Percentiles rank a stretch among this genome's conserved stretches.
Evolutionary conservation across 1,140 invertebrate genomes (phyloP).

Genomic region (Rhyzopertha dominica): DNA sequence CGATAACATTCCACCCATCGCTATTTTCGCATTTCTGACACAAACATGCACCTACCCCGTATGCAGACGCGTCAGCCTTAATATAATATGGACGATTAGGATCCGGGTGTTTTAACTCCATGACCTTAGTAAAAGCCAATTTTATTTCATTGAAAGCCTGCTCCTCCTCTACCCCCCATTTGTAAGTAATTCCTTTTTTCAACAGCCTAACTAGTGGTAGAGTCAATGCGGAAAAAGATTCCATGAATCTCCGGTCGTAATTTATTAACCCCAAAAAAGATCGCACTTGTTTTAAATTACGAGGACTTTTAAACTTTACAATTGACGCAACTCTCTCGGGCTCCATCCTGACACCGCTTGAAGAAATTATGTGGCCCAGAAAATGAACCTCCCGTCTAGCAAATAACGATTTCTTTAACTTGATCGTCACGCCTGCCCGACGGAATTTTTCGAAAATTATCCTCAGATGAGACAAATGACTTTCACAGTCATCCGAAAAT

Average conservation of each 20-base stretch:
- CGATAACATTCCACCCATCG: too few species aligned
- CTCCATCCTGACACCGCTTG: neutral
- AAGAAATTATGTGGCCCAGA: neutral
- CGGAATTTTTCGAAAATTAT: slow-evolving; percentile 9
- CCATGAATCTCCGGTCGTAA: slow-evolving; percentile 5
- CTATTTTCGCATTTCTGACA: too few species aligned
- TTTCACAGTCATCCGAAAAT: neutral
- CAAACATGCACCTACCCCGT: too few species aligned
- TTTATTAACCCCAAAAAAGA: slow-evolving; percentile 10
- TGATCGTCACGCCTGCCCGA: neutral
- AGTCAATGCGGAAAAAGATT: slow-evolving; percentile 5
- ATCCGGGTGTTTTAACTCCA: slow-evolving; percentile 3
- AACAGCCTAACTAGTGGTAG: slow-evolving; percentile 3
- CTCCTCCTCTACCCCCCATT: slow-evolving; percentile 1
- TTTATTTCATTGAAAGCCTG: neutral
- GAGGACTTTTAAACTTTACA: slow-evolving; percentile 2
- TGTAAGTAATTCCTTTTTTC: slow-evolving; percentile 13
- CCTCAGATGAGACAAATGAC: slow-evolving; percentile 2
- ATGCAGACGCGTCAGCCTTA: too few species aligned
- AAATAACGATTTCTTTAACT: too few species aligned
- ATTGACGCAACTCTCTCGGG: slow-evolving; percentile 2
- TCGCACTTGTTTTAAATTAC: slow-evolving; percentile 3
- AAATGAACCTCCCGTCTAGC: too few species aligned
- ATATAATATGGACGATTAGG: neutral
- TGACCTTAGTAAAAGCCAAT: slow-evolving; percentile 2